Evolutionary conservation across 2,797 vertebrate species (phyloP).

Genomic region (Chanos chanos): DNA sequence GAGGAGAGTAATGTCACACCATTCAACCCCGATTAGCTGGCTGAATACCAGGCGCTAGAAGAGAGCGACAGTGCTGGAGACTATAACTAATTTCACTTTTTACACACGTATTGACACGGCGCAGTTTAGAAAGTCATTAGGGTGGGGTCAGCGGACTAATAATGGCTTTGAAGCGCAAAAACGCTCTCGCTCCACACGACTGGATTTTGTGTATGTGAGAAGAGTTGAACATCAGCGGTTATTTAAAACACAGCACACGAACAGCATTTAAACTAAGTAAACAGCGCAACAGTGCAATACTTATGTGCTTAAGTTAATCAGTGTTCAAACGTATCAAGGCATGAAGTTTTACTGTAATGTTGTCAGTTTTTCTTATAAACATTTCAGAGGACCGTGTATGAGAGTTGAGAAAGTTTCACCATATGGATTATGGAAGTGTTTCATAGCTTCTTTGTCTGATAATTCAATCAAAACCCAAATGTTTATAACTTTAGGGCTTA

Average conservation of each 20-base stretch:
- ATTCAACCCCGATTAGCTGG: constrained; percentile 74
- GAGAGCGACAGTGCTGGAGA: constrained; percentile 66
- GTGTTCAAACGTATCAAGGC: too few species aligned
- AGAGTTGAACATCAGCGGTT: constrained; percentile 33
- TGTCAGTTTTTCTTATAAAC: too few species aligned
- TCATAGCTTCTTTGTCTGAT: too few species aligned
- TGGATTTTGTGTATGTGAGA: constrained; percentile 41
- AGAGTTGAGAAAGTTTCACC: too few species aligned
- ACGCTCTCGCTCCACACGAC: too few species aligned
- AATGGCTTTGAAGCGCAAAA: constrained; percentile 49
- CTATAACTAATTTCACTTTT: constrained; percentile 83
- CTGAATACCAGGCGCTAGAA: constrained; percentile 75
- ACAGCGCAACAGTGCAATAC: too few species aligned
- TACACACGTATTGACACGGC: constrained; percentile 79
- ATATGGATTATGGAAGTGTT: not conserved
- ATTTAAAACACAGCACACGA: not conserved
- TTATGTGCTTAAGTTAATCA: too few species aligned
- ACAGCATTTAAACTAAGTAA: too few species aligned
- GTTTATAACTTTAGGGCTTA: too few species aligned
- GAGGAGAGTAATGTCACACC: constrained; percentile 78
- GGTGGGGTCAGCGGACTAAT: constrained; percentile 51
- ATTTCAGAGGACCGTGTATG: too few species aligned
- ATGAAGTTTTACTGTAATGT: too few species aligned
- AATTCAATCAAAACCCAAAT: too few species aligned
- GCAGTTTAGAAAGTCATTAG: constrained; percentile 79